Conservation (phyloP, 2,888 invertebrate genomes). For the Dasysyrphus albostriatus region DNA sequence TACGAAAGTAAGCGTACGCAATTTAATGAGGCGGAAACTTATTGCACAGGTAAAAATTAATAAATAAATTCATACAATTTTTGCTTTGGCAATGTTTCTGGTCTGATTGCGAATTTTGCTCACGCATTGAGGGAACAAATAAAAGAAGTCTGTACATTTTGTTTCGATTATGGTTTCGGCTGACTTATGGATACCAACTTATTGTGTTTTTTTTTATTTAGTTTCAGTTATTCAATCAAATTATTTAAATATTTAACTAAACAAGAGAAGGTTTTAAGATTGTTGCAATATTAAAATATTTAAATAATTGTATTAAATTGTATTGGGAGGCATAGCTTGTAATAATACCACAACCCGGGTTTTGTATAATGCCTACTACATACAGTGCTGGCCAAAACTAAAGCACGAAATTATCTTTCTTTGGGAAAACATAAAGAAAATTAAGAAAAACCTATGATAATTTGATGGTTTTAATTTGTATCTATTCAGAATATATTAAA, state of each 20-base stretch:
- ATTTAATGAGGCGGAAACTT: constrained; percentile 64
- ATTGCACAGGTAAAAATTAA: constrained; percentile 36
- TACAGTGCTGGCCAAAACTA: no score
- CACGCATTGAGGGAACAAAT: constrained; percentile 36
- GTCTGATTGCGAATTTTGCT: constrained; percentile 57
- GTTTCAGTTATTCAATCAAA: background rate
- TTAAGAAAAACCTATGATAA: no score
- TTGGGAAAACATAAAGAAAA: no score
- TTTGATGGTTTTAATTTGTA: no score
- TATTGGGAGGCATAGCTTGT: no score
- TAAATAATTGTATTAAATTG: background rate
- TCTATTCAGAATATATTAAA: no score
- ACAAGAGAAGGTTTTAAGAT: background rate
- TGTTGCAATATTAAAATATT: background rate
- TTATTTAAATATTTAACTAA: background rate
- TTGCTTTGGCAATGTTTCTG: constrained; percentile 42
- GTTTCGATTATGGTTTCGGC: constrained; percentile 7
- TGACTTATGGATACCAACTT: background rate
- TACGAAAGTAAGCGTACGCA: constrained; percentile 48
- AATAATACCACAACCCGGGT: no score
- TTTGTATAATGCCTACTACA: no score
- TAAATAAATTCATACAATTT: background rate
- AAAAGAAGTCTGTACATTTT: background rate
- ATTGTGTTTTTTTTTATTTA: background rate
- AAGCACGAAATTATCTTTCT: no score